Evolutionary conservation across 2,888 invertebrate genomes (phyloP).

Genomic region (Ophonus ardosiacus): DNA sequence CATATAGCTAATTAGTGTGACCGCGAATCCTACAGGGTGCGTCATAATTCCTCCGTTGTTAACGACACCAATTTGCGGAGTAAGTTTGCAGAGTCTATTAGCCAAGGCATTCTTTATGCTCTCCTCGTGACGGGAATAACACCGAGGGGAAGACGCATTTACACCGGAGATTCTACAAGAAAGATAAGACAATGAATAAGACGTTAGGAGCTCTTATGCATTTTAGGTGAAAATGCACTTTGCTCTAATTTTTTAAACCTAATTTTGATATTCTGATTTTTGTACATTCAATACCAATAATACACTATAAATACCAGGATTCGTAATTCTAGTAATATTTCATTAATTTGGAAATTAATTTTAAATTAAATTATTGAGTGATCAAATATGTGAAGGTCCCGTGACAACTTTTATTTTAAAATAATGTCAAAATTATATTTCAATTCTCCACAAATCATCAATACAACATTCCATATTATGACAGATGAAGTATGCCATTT

Average conservation of each 20-base stretch:
- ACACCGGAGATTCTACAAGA: neutral
- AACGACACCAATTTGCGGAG: slow-evolving; percentile 64
- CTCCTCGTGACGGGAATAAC: slow-evolving; percentile 61
- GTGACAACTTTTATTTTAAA: no score
- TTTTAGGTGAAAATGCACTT: neutral
- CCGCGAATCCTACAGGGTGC: slow-evolving; percentile 54
- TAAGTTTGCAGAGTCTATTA: slow-evolving; percentile 62
- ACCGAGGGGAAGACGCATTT: neutral
- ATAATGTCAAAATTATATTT: no score
- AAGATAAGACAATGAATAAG: neutral
- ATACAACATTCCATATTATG: no score
- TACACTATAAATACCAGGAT: no score
- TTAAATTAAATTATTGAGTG: no score
- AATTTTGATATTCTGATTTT: neutral
- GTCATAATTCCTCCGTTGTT: slow-evolving; percentile 63
- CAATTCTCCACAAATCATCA: no score
- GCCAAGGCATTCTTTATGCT: slow-evolving; percentile 61
- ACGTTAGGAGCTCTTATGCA: neutral
- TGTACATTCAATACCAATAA: no score
- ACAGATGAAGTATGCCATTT: no score
- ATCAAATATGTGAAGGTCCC: no score
- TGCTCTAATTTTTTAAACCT: neutral
- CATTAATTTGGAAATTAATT: no score
- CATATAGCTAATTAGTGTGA: slow-evolving; percentile 64
- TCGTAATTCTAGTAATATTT: no score